Evolutionary conservation across 2,888 invertebrate genomes (phyloP).

Genomic region (Chydorus sphaericus): DNA sequence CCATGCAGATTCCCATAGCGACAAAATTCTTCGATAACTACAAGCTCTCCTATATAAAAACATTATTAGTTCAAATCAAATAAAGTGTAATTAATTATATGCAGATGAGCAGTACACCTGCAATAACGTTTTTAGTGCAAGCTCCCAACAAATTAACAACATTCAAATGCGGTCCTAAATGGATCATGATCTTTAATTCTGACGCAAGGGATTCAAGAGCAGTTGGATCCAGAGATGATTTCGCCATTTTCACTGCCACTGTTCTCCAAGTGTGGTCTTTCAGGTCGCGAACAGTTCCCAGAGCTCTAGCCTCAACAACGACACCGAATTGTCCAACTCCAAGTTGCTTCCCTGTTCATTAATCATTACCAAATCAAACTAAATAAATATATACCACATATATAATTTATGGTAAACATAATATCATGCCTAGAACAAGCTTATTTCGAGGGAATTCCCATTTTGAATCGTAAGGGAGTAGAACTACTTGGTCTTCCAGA

Average conservation of each 20-base stretch:
- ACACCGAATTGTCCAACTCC: background rate
- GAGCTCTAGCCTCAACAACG: background rate
- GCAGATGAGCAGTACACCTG: too few species aligned
- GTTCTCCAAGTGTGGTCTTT: constrained; percentile 44
- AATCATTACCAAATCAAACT: too few species aligned
- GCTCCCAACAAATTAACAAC: constrained; percentile 90
- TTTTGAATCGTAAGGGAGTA: background rate
- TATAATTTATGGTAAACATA: too few species aligned
- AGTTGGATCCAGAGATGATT: constrained; percentile 67
- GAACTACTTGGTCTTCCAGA: too few species aligned
- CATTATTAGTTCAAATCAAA: too few species aligned
- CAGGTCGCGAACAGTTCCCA: constrained; percentile 17
- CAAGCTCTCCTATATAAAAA: constrained; percentile 69
- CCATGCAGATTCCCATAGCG: constrained; percentile 81
- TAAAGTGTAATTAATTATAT: constrained; percentile 5
- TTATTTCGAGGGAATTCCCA: background rate
- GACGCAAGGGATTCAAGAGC: constrained; percentile 76
- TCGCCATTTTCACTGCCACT: constrained; percentile 93
- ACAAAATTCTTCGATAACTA: constrained; percentile 90
- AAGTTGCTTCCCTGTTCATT: background rate
- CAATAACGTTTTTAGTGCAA: constrained; percentile 74
- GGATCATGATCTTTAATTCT: constrained; percentile 89
- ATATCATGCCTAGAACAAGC: background rate
- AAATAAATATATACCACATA: too few species aligned
- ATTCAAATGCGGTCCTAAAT: constrained; percentile 84